Evolutionary conservation across 2,797 vertebrate species (phyloP), one percentile per base, ranked within the genome.

Genomic region (Lerista edwardsae): DNA sequence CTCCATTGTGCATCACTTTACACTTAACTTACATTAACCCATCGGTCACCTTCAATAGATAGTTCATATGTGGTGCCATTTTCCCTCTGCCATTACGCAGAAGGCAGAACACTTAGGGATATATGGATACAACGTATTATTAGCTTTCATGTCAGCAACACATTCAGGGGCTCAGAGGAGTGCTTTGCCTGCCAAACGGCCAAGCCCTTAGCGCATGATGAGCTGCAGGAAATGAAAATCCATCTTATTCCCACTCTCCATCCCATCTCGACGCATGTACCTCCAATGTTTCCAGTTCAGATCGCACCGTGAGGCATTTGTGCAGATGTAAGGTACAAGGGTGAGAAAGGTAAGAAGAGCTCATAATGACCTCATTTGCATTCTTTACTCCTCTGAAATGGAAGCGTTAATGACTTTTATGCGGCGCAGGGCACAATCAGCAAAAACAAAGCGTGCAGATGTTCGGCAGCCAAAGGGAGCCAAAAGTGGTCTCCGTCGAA

Each of bases 351-450:
- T 90, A 93, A 93, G 83, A 76, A 51, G 79, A 92, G 74, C 81
- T 93, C 83, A 76, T 93, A 93, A 91, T 93, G 82, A 88, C 17
- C 87, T 93, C 85, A 90, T 94, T 93, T 94, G 74, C 86, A 87
- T 91, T 84, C 57, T 90, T 91, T 90, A 88, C 75, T 88, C 90
- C 86, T 89, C 88, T 84, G 88, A 93, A 94, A 94, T 79, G 76
- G 75, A 90, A 91, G 91, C 89, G 81, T 86, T 91, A 93, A 93
- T 82, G 78, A 90, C 86, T 91, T 93, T 90, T 86, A 82, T 75
- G 55, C 74, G 81, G 90, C 90, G 84, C 36, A 29, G 34, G 86
- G 84, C 39, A 11, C 59, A 83, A 87, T 86, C 57, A 89, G 74
- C 2, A 1, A 84, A 91, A 93, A 81, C 79, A 86, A 91, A 93